Evolutionary conservation across 2,113 vertebrate species (phyloP), one percentile per base, ranked within the genome.

Genomic region (Callipepla californica): DNA sequence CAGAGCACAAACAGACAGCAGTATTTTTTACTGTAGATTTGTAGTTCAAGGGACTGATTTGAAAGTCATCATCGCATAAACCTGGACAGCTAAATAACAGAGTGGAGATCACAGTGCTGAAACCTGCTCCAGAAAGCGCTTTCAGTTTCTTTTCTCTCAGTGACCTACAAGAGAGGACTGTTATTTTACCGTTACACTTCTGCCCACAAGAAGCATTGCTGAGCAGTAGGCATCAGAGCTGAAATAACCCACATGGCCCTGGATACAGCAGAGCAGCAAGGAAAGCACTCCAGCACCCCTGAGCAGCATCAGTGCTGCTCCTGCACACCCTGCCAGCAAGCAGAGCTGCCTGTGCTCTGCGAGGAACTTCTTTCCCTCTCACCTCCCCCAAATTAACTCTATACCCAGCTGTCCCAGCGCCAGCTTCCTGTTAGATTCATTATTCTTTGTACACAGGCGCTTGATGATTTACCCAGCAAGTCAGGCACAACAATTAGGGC

Each of bases 401-500:
- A 57, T 80, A 85, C 91, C 91, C 94, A 94, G 93, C 94, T 93
- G 93, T 85, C 91, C 90, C 85, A 65, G 53, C 0, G 1, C 93
- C 89, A 90, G 92, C 82, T 96, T 96, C 95, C 95, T 94, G 82
- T 75, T 93, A 44, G 88, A 92, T 72, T 95, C 93, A 96, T 96
- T 96, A 89, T 79, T 84, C 92, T 95, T 90, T 89, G 92, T 85
- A 87, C 86, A 79, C 92, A 62, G 36, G 1, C 17, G 36, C 89
- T 94, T 94, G 96, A 96, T 92, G 86, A 95, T 96, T 93, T 96
- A 96, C 90, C 94, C 94, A 86, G 94, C 57, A 11, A 92, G 62
- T 48, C 68, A 95, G 58, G 80, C 77, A 90, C 86, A 62, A 48
- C 26, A 76, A 93, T 75, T 20, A 89, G 80, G 80, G 94, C 88